Percentiles rank a stretch among this genome's conserved stretches.
Conservation (phyloP, 2,888 invertebrate species). For the Heliconius sara region DNA sequence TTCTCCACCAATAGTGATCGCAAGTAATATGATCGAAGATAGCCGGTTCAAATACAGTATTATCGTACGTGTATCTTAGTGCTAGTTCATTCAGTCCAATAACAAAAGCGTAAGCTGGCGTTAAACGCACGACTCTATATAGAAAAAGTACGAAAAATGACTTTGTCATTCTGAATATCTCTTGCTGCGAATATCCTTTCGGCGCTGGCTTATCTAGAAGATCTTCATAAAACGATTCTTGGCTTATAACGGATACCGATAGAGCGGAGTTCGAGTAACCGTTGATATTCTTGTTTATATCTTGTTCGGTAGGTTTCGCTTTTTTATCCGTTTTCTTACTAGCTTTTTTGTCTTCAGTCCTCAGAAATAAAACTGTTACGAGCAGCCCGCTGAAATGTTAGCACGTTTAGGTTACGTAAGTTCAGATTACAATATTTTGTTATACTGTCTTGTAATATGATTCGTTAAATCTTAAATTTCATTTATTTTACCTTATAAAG, state of each 20-base stretch:
- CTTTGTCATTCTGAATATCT: constrained; percentile 69
- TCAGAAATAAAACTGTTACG: constrained; percentile 88
- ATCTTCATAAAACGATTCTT: constrained; percentile 77
- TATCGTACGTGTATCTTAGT: constrained; percentile 87
- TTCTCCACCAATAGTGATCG: constrained; percentile 92
- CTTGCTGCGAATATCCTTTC: constrained; percentile 66
- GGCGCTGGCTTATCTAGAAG: constrained; percentile 68
- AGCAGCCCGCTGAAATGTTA: constrained; percentile 86
- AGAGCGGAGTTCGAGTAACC: constrained; percentile 76
- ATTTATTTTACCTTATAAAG: constrained; percentile 88
- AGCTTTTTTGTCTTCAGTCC: constrained; percentile 84
- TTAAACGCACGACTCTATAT: constrained; percentile 87
- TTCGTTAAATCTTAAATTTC: constrained; percentile 1
- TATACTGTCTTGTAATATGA: neutral
- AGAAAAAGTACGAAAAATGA: constrained; percentile 79
- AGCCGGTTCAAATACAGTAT: constrained; percentile 89
- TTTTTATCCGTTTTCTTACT: constrained; percentile 58
- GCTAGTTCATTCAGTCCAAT: constrained; percentile 89
- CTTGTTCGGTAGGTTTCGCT: constrained; percentile 57
- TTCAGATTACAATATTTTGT: neutral
- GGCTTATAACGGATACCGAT: constrained; percentile 76
- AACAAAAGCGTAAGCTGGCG: constrained; percentile 92
- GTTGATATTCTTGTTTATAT: constrained; percentile 75
- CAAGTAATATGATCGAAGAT: constrained; percentile 89
- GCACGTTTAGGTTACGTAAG: constrained; percentile 10